Evolutionary conservation across 2,888 invertebrate species (phyloP).

Genomic region (Oscheius onirici): DNA sequence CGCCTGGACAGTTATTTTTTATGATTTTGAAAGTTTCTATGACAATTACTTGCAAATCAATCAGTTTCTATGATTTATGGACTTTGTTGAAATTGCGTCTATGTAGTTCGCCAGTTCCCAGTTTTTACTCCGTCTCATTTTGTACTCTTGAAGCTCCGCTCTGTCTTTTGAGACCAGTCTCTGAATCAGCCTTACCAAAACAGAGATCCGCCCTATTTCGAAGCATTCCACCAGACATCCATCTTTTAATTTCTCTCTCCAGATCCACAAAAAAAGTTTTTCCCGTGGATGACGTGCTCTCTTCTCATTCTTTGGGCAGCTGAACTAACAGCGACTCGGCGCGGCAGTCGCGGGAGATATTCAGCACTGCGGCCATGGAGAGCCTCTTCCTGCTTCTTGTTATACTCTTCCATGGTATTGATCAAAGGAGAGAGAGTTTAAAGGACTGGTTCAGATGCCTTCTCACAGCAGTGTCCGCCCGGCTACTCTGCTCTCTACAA

Average conservation of each 20-base stretch:
- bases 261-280: neutral
- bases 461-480: conserved; percentile 42
- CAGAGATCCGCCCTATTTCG: neutral
- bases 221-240: neutral
- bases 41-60: no score
- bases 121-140: no score
- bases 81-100: no score
- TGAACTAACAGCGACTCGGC: conserved; percentile 3
- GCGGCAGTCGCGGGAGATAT: neutral
- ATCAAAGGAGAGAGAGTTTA: no score
- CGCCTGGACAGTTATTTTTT: no score
- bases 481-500: conserved; percentile 36
- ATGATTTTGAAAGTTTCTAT: no score
- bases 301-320: conserved; percentile 18
- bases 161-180: no score
- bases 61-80: no score
- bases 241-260: neutral
- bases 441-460: neutral
- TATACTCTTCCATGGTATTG: neutral
- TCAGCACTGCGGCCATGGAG: conserved; percentile 12
- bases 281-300: neutral
- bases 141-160: no score
- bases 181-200: no score
- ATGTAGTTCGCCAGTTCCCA: no score
- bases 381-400: neutral